A percentile compares a stretch with the other conserved stretches of the same genome.
phyloP scores from a whole-genome alignment of 2,113 vertebrate genomes.

The Pagrus major region DNA sequence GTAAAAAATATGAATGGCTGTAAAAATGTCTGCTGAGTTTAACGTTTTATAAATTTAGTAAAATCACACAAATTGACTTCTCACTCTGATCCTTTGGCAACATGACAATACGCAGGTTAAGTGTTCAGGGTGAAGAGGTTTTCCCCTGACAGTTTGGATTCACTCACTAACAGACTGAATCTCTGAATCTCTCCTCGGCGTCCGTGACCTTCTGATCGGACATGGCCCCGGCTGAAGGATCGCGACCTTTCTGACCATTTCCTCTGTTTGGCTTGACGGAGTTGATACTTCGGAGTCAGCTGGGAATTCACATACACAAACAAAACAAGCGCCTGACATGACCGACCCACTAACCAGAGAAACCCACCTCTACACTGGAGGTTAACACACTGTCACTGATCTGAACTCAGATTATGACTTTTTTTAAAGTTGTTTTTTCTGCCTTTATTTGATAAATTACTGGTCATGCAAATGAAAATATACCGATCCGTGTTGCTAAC shows the following conservation, averaged over 20 bases:
- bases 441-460: no score
- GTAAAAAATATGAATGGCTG: no score
- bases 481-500: no score
- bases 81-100: background rate
- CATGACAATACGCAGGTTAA: background rate
- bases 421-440: background rate
- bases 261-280: constrained; percentile 38
- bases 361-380: background rate
- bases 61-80: background rate
- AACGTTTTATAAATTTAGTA: no score
- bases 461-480: no score
- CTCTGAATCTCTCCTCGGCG: background rate
- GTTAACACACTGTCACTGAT: background rate
- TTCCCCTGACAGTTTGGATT: background rate
- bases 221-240: constrained; percentile 41
- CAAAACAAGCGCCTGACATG: constrained; percentile 9
- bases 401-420: background rate
- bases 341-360: background rate
- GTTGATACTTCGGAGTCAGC: constrained; percentile 46
- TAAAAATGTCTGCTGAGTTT: no score
- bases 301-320: constrained; percentile 60
- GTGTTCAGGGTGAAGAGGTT: background rate
- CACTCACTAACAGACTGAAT: constrained; percentile 9
- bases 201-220: constrained; percentile 51
- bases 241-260: constrained; percentile 36